Base-by-base conservation (phyloP, 1,140 invertebrate genomes). In the Microplitis mediator region DNA sequence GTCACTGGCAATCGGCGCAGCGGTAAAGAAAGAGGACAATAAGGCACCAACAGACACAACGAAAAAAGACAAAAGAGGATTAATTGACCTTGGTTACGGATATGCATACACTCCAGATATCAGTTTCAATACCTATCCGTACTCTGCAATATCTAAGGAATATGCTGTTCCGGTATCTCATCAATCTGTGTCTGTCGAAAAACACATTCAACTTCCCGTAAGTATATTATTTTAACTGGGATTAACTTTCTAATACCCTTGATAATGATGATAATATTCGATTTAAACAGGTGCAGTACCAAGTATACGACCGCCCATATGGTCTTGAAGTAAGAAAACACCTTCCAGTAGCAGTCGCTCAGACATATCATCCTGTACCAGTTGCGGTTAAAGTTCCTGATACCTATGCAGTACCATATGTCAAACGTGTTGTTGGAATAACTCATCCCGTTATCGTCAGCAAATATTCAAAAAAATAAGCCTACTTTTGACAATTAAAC, bases 91-190 rank as follows among this genome's bases (percentile, higher is more conserved):
- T 6, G 84, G 82, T 32, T 82, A 82, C 45, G 84, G 81, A 64
- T 79, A 71, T 68, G 75, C 32, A 14, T 50, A 45, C 76, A 69
- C 66, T 73, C 72, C 67, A 76, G 77, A 51, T 68, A 65, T 23
- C 23, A 23, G 23, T 23, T 23, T 23, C 23, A 23, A 23, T 23
- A 23, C 23, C 2, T 45, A 45, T 45, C 6, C 11, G 2, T 45
- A 45, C 39, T 45, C 39, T 2, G 4, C 39, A 11, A 45, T 23
- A 23, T 23, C 23, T 23, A 82, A 82, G 56, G 83, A 85, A 78
- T 81, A 85, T 3, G 71, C 82, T 52, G 84, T 86, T 9, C 81
- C 84, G 2, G 79, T 84, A n/a, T 74, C 84, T 0, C 84, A 85
- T 60, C 84, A 81, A 6, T 76, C 82, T 23, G 80, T 84, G 4